Evolutionary conservation across 2,113 vertebrate genomes (phyloP), one percentile per base, ranked within the genome.

Genomic region (Gavialis gangeticus): DNA sequence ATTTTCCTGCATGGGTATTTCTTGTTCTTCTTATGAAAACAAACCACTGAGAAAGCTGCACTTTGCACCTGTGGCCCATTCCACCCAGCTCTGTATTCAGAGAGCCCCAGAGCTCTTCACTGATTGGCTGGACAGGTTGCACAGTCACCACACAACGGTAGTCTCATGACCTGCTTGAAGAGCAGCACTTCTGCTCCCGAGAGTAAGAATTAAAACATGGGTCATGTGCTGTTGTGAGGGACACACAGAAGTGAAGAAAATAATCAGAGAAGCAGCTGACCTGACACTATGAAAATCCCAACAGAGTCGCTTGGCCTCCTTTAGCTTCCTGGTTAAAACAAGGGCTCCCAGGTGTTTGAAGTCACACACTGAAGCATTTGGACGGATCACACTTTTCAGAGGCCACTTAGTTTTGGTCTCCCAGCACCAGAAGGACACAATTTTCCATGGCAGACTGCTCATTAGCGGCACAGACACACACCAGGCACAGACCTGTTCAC

Each of bases 401-500:
- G 46, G 56, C 24, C 11, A 34, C 27, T 57, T 19, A n/a, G 21
- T 28, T 54, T 22, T 46, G 37, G n/a, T 28, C 34, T 30, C 34
- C 1, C 1, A 62, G 11, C 30, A 57, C 0, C 1, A 46, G 25
- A 63, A n/a, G 80, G 79, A 67, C 22, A 57, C 30, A 73, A 5
- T 46, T 22, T 34, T 34, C 28, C 2, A 2, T 6, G 13, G 7
- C 56, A 62, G 25, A 9, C 58, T 4, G 6, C 34, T 1, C 2
- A 5, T 5, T 5, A 75, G 67, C 37, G 73, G 4, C 55, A 58
- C 46, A 85, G n/a, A 91, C 54, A 86, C 19, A 89, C 1, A 17
- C 30, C 85, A 92, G 75, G 9, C 91, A 89, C 17, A 83, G 92
- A 56, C 2, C 0, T 62, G 83, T 80, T 98, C 93, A 91, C 92